Base-by-base conservation (phyloP, 2,888 invertebrate genomes). In the Euclidia mi region DNA sequence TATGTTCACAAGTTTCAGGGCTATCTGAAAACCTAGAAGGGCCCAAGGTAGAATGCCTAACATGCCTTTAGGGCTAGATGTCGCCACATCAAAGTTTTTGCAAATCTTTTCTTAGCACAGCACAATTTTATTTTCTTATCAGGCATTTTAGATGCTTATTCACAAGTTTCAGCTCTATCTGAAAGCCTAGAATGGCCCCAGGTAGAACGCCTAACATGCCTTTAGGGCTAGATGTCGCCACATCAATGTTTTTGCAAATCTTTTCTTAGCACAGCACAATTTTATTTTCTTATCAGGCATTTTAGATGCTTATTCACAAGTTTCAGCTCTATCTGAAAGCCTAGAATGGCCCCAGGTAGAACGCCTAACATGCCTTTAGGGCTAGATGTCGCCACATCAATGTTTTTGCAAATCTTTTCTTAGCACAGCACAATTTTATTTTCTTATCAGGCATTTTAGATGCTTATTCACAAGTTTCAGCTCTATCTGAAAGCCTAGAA, bases 21-120 rank as follows among this genome's bases (percentile, higher is more conserved):
- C 89, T 95, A 65, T 96, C 96, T 70, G 96, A 96, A 72, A 96
- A 95, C 82, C 91, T 96, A 31, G 96, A 96, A 72, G 95, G 94
- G 74, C 95, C 95, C 15, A 94, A 95, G 87, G 93, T 95, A 83
- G 92, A 47, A 7, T 47, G 35, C 65, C n/a, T n/a, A n/a, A n/a
- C n/a, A n/a, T 51, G 74, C 76, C 72, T 4, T 31, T 74, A 76
- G 66, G 69, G 65, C 55, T 62, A 49, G 29, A 52, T 42, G 34
- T 49, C 43, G 20, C 10, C 6, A 20, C 14, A 34, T 35, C 34
- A 31, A 14, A 29, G 11, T 31, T 29, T 12, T 37, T 12, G 31
- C 47, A 37, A 37, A 40, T 31, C 0, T 45, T 35, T 42, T 20
- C 11, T 29, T 18, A 25, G 2, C 20, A 15, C 10, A 25, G 46